phyloP scores from a whole-genome alignment of 2,888 invertebrate genomes.

The Chesias legatella region DNA sequence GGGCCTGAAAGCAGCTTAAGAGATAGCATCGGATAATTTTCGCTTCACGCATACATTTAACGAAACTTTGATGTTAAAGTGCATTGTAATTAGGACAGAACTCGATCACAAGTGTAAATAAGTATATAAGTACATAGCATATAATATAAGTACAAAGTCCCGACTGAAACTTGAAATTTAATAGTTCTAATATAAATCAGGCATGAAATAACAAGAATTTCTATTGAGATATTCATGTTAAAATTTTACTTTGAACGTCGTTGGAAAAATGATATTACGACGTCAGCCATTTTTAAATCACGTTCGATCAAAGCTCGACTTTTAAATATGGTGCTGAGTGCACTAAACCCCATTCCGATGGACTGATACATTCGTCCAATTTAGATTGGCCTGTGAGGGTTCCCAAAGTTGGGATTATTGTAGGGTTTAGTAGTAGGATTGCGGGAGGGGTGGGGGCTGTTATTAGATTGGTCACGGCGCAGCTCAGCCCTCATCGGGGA shows the following conservation, averaged over 20 bases:
- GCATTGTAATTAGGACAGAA: no score
- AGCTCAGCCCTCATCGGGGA: conserved; percentile 71
- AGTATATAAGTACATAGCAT: no score
- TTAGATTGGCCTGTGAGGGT: conserved; percentile 41
- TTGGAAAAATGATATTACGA: conserved; percentile 29
- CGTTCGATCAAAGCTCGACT: conserved; percentile 62
- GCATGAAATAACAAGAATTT: no score
- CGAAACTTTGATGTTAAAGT: conserved; percentile 46
- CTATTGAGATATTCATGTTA: no score
- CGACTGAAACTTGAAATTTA: no score
- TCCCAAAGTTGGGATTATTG: conserved; percentile 36
- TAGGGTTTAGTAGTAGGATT: conserved; percentile 29
- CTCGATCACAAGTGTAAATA: no score
- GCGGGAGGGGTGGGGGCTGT: conserved; percentile 46
- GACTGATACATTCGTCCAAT: conserved; percentile 54
- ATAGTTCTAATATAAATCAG: no score
- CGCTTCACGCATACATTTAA: conserved; percentile 58
- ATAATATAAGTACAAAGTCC: no score
- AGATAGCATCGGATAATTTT: conserved; percentile 53
- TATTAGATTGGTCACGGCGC: conserved; percentile 43
- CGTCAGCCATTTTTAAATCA: conserved; percentile 64
- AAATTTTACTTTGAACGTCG: no score
- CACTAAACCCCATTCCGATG: conserved; percentile 69
- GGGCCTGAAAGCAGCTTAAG: conserved; percentile 54
- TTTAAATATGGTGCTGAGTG: conserved; percentile 72